These are phyloP conservation scores for Sycophila sp. DNA, from an alignment of 1,140 invertebrate species.

Conservation along the genomic window DNA sequence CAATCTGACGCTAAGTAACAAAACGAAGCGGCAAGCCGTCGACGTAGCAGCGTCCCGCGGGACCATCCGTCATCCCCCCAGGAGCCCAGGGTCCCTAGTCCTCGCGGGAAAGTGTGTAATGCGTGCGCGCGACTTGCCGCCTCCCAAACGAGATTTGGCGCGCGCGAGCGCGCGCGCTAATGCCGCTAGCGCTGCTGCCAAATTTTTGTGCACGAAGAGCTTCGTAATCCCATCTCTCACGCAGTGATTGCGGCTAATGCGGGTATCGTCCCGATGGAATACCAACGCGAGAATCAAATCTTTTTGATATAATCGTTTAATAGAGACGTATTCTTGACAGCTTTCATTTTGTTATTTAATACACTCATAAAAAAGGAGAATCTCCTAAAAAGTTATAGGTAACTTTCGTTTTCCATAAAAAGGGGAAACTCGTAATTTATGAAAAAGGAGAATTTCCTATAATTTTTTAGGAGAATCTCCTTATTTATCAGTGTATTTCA, in stretches of 20 bases:
- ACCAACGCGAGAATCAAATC: too few species aligned
- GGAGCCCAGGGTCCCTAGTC: conserved; percentile 41
- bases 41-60: conserved; percentile 36
- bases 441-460: too few species aligned
- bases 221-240: background rate
- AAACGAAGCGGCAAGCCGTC: conserved; percentile 36
- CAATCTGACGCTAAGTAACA: conserved; percentile 53
- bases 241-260: background rate
- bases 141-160: conserved; percentile 32
- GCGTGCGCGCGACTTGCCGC: conserved; percentile 30
- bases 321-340: background rate
- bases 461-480: too few species aligned
- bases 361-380: too few species aligned
- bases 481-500: too few species aligned
- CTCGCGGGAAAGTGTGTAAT: conserved; percentile 39
- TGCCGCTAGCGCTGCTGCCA: conserved; percentile 11
- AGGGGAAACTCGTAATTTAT: too few species aligned
- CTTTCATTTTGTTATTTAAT: too few species aligned
- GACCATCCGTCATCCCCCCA: conserved; percentile 47
- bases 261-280: too few species aligned
- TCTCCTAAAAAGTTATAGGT: too few species aligned
- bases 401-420: too few species aligned
- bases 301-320: background rate
- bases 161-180: conserved; percentile 14
- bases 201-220: background rate